Conservation (phyloP, 2,113 vertebrate genomes). For the Oryzias curvinotus region DNA sequence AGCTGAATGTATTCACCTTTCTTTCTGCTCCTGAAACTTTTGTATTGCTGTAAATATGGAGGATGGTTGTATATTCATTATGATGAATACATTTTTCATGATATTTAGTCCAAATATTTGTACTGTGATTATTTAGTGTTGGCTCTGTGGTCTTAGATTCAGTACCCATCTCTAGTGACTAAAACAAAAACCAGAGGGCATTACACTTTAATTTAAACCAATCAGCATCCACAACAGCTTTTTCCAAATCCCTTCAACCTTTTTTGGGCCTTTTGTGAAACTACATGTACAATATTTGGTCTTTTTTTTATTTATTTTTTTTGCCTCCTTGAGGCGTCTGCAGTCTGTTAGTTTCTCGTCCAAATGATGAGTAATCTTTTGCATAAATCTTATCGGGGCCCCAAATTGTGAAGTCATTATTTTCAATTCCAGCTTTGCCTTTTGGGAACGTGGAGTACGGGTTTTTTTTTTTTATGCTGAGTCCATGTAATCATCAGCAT, state of each 20-base stretch:
- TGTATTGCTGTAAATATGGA: slow-evolving; percentile 74
- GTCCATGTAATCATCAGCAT: slow-evolving; percentile 45
- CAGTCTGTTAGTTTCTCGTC: slow-evolving; percentile 6
- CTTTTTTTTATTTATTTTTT: neutral
- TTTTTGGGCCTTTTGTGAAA: slow-evolving; percentile 19
- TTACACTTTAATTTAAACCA: too few relatives aligned
- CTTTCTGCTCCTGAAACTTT: slow-evolving; percentile 14
- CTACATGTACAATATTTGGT: slow-evolving; percentile 4
- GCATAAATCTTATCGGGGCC: slow-evolving; percentile 8
- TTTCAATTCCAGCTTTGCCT: slow-evolving; percentile 31
- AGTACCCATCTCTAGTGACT: slow-evolving; percentile 39
- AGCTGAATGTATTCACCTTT: slow-evolving; percentile 29
- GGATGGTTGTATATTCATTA: slow-evolving; percentile 62
- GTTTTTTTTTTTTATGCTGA: slow-evolving; percentile 21
- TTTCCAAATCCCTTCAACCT: slow-evolving; percentile 9
- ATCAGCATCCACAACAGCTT: too few relatives aligned
- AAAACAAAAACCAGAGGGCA: too few relatives aligned
- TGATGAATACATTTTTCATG: slow-evolving; percentile 69
- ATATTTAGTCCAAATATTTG: slow-evolving; percentile 13
- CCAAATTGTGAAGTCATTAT: slow-evolving; percentile 35
- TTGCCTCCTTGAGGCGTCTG: neutral
- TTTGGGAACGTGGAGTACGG: slow-evolving; percentile 15
- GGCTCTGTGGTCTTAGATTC: slow-evolving; percentile 37
- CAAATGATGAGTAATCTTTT: slow-evolving; percentile 42
- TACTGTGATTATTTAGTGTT: neutral